Evolutionary conservation across 2,888 invertebrate genomes (phyloP), one percentile per base, ranked within the genome.

Genomic region (Nymphalis urticae): DNA sequence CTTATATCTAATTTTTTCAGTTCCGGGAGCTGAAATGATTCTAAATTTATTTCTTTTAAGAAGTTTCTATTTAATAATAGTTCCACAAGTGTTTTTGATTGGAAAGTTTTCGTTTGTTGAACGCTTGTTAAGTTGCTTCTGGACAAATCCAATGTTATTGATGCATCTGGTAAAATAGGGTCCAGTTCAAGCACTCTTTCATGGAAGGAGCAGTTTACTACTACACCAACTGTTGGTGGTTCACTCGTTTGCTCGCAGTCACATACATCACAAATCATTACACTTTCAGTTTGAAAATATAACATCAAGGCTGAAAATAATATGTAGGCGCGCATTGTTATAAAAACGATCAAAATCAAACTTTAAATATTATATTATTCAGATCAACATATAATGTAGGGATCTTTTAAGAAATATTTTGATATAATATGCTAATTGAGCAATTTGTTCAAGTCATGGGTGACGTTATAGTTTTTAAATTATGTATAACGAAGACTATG

Each of bases 1-100:
- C 88, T 89, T 32, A 93, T 78, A 80, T 92, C 89, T 36, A 93
- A 73, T 70, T 76, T 76, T 72, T 76, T 82, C 2, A 93, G 76
- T 47, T 82, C 75, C 0, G 89, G 85, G 6, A 92, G 69, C 42
- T 77, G 70, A n/a, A 93, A 83, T 17, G 84, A 80, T 27, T 82
- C 76, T 0, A 71, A 48, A 42, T 76, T 77, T 27, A 93, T 84
- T 48, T 81, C 76, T 16, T 70, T 71, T 9, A 92, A 83, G 1
- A 67, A 48, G 71, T 92, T 92, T 66, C 81, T 77, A 61, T 85
- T 85, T 58, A 92, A 64, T 61, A 78, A 75, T 42, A 92, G 70
- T 63, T 81, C 80, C 16, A 74, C 60, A 77, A 92, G 77, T 24
- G 84, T 81, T 10, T 74, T 73, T 0, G 89, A 90, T n/a, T 73